These are phyloP conservation scores for Lithosia quadra DNA, from an alignment of 2,888 invertebrate genomes.

Conservation along the genomic window DNA sequence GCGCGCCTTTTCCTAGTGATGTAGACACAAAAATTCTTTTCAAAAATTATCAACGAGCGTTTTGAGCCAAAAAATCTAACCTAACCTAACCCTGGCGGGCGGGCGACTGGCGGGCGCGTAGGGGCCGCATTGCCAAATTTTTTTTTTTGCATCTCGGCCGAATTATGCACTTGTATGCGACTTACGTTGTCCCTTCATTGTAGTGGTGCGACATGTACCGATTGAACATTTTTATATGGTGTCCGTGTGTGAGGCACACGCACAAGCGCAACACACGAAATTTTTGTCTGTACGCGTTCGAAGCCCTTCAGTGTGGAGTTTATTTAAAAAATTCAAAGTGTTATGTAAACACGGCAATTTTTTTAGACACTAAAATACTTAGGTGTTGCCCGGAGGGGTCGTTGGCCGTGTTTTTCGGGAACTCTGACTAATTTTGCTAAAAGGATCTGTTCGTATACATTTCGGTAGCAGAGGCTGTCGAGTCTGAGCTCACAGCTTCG, in stretches of 20 bases:
- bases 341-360: slow-evolving; percentile 84
- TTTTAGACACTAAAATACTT: slow-evolving; percentile 81
- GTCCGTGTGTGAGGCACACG: slow-evolving; percentile 79
- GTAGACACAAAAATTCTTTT: slow-evolving; percentile 78
- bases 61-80: slow-evolving; percentile 87
- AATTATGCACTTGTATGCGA: slow-evolving; percentile 88
- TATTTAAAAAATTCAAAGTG: slow-evolving; percentile 82
- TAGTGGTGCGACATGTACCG: slow-evolving; percentile 86
- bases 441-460: slow-evolving; percentile 70
- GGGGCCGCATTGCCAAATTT: slow-evolving; percentile 88
- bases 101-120: slow-evolving; percentile 86
- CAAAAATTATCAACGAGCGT: slow-evolving; percentile 83
- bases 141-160: slow-evolving; percentile 87
- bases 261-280: slow-evolving; percentile 74
- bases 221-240: slow-evolving; percentile 83
- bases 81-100: slow-evolving; percentile 87
- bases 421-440: slow-evolving; percentile 83
- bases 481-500: slow-evolving; percentile 38
- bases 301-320: slow-evolving; percentile 77
- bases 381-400: slow-evolving; percentile 81
- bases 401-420: slow-evolving; percentile 83
- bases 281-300: slow-evolving; percentile 76
- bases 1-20: slow-evolving; percentile 74
- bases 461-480: slow-evolving; percentile 65
- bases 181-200: slow-evolving; percentile 86